Percentiles rank a stretch among this genome's conserved stretches.
phyloP scores from a whole-genome alignment of 2,797 vertebrate genomes.

The Euthynnus affinis region DNA sequence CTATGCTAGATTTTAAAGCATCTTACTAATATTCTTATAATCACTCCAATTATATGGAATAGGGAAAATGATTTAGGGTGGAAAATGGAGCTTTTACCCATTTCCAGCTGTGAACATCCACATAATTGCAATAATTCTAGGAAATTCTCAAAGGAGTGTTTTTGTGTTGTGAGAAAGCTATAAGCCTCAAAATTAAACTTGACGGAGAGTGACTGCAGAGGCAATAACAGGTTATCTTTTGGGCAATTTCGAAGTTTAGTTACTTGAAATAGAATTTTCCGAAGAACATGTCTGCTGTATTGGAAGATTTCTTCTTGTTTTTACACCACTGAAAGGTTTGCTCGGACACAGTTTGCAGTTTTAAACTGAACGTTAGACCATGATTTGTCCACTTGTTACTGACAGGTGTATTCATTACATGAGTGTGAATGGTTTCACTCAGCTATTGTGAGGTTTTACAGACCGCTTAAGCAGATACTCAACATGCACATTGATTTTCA shows the following conservation, averaged over 20 bases:
- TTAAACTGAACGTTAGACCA: not conserved
- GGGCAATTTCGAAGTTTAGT: constrained; percentile 48
- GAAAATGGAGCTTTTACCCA: constrained; percentile 71
- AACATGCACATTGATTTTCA: constrained; percentile 43
- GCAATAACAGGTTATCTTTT: constrained; percentile 66
- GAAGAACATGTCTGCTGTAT: constrained; percentile 9
- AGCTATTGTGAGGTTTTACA: constrained; percentile 14
- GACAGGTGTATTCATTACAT: constrained; percentile 13
- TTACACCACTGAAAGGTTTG: constrained; percentile 10
- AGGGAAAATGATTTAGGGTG: constrained; percentile 62
- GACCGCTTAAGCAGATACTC: constrained; percentile 21
- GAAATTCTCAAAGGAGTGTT: constrained; percentile 60
- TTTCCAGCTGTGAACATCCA: constrained; percentile 57
- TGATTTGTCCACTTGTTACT: constrained; percentile 28
- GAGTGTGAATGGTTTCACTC: constrained; percentile 22
- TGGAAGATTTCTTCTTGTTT: not conserved
- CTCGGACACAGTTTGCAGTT: constrained; percentile 10
- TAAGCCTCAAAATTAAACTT: constrained; percentile 68
- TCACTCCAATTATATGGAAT: constrained; percentile 69
- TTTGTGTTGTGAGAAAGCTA: constrained; percentile 67
- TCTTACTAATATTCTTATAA: constrained; percentile 74
- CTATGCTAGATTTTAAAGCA: constrained; percentile 70
- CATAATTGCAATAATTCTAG: constrained; percentile 70
- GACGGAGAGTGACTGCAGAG: constrained; percentile 61
- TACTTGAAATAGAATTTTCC: constrained; percentile 47